A percentile compares a stretch with the other conserved stretches of the same genome.
Conservation (phyloP, 2,113 vertebrate species). For the Nymphicus hollandicus region DNA sequence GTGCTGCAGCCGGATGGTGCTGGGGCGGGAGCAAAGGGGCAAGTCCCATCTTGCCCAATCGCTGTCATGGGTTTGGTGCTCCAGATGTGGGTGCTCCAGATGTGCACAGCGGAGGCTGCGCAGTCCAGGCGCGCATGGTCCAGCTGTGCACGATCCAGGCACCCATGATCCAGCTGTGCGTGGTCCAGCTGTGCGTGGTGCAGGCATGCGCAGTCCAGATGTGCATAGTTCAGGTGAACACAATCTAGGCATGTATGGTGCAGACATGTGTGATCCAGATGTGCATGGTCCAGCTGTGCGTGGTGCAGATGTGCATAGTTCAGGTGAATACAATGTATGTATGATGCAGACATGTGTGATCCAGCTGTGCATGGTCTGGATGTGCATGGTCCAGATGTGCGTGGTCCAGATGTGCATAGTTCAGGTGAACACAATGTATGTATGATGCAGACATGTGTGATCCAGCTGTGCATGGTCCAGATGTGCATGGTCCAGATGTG, state of each 20-base stretch:
- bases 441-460: too few species aligned
- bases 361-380: too few species aligned
- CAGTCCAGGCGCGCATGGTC: too few species aligned
- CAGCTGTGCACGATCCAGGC: not conserved
- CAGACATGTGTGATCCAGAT: not conserved
- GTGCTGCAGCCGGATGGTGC: not conserved
- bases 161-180: too few species aligned
- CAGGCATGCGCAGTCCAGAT: fast-evolving
- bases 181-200: fast-evolving
- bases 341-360: too few species aligned
- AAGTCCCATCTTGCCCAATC: not conserved
- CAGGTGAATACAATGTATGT: too few species aligned
- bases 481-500: too few species aligned
- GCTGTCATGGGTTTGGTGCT: not conserved
- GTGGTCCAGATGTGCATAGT: not conserved
- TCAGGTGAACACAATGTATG: too few species aligned
- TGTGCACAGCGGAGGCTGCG: not conserved
- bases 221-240: not conserved
- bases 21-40: too few species aligned
- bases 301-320: too few species aligned
- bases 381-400: not conserved
- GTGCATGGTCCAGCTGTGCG: too few species aligned
- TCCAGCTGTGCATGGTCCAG: too few species aligned
- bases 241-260: not conserved
- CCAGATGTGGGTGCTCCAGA: not conserved